Evolutionary conservation across 2,113 vertebrate genomes (phyloP).

Genomic region (Chaetodon trifascialis): DNA sequence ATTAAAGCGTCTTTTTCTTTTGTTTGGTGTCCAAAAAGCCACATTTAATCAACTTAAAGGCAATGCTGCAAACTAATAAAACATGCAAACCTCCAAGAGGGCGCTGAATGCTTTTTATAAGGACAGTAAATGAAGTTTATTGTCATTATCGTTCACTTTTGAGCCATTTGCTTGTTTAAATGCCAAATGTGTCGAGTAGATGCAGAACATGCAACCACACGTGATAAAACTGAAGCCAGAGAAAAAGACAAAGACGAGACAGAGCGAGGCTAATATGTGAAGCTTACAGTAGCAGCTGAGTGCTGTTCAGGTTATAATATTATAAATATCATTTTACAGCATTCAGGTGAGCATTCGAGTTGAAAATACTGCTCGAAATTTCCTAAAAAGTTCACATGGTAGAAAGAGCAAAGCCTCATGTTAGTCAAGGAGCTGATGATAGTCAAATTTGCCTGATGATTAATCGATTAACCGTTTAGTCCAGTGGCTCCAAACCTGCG

Average conservation of each 20-base stretch:
- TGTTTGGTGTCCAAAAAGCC: neutral
- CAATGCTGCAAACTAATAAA: slow-evolving; percentile 1
- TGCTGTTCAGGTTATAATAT: neutral
- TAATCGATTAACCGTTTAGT: neutral
- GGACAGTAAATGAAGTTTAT: neutral
- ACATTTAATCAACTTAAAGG: neutral
- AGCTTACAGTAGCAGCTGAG: neutral
- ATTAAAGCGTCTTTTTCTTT: neutral
- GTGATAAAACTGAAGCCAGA: neutral
- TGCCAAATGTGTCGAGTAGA: neutral
- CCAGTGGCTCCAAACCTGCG: neutral
- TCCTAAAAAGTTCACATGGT: too few relatives aligned
- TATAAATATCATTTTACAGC: neutral
- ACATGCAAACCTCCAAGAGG: neutral
- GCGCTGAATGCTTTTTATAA: neutral
- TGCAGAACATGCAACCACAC: neutral
- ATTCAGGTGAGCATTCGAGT: neutral
- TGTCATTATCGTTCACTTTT: neutral
- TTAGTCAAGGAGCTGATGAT: too few relatives aligned
- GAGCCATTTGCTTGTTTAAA: neutral
- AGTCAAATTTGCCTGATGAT: too few relatives aligned
- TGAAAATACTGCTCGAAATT: neutral
- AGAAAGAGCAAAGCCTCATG: neutral
- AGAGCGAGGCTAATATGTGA: too few relatives aligned
- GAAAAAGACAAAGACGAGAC: too few relatives aligned